Conservation (phyloP, 2,113 vertebrate genomes). For the Thamnaconus septentrionalis region DNA sequence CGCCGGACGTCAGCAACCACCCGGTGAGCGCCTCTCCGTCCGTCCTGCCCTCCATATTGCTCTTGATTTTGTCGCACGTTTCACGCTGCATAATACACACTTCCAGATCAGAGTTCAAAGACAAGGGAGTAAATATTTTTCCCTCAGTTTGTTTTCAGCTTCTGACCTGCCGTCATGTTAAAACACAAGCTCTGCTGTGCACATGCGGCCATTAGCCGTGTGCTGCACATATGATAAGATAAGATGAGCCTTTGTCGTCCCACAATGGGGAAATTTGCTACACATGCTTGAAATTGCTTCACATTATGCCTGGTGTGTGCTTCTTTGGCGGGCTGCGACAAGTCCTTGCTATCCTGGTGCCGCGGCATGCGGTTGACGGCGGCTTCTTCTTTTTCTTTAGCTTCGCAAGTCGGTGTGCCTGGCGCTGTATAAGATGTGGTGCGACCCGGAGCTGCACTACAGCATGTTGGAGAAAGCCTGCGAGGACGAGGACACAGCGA, state of each 20-base stretch:
- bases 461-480: constrained; percentile 90
- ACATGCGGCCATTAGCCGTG: too few relatives aligned
- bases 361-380: background rate
- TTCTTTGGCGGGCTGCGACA: too few relatives aligned
- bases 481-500: constrained; percentile 76
- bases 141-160: background rate
- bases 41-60: background rate
- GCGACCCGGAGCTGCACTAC: constrained; percentile 80
- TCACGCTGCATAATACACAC: too few relatives aligned
- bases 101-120: too few relatives aligned
- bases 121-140: too few relatives aligned
- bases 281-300: too few relatives aligned
- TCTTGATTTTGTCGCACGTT: too few relatives aligned
- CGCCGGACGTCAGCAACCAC: constrained; percentile 67
- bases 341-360: background rate
- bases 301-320: too few relatives aligned
- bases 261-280: too few relatives aligned
- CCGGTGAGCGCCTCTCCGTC: constrained; percentile 67
- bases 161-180: background rate
- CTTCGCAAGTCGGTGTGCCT: constrained; percentile 83
- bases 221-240: too few relatives aligned
- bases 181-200: background rate
- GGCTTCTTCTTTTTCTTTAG: constrained; percentile 50
- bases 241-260: too few relatives aligned
- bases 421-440: constrained; percentile 86